phyloP scores from a whole-genome alignment of 53 echinoderm and acorn worm species.

The Arbacia lixula region DNA sequence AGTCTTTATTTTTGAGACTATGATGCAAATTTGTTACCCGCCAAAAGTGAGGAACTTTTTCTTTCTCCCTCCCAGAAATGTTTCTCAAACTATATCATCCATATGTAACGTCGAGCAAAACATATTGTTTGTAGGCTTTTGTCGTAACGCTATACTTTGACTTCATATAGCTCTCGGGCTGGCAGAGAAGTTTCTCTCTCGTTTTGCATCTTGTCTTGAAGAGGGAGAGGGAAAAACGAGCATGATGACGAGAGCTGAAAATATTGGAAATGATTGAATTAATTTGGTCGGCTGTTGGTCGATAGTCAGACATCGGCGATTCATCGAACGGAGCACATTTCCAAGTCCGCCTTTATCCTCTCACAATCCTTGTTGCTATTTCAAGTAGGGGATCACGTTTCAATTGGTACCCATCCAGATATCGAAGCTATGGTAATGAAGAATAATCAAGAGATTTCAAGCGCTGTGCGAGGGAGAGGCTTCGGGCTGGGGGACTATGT shows the following conservation, averaged over 20 bases:
- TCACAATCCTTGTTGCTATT: too few relatives aligned
- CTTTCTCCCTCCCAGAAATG: slow-evolving; percentile 29
- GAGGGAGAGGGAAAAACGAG: slow-evolving; percentile 18
- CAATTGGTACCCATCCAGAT: too few relatives aligned
- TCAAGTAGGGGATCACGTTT: too few relatives aligned
- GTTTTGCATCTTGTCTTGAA: slow-evolving; percentile 9
- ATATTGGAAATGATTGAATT: slow-evolving; percentile 24
- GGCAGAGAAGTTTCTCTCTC: neutral
- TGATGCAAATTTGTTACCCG: neutral
- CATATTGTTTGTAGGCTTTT: slow-evolving; percentile 44
- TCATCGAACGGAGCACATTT: neutral
- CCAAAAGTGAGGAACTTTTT: slow-evolving; percentile 52
- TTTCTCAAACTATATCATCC: slow-evolving; percentile 40
- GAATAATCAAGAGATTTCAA: too few relatives aligned
- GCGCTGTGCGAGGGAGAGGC: too few relatives aligned
- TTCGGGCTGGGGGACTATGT: too few relatives aligned
- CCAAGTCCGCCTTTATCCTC: too few relatives aligned
- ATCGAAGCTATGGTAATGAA: too few relatives aligned
- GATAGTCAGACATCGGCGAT: slow-evolving; percentile 8
- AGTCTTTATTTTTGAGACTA: neutral
- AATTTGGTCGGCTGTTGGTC: neutral
- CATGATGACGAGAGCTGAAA: neutral
- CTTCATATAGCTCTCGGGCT: slow-evolving; percentile 45
- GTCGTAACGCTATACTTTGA: slow-evolving; percentile 35
- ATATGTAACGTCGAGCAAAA: slow-evolving; percentile 8